Evolutionary conservation across 1,140 invertebrate genomes (phyloP), one percentile per base, ranked within the genome.

Genomic region (Drosophila varians): DNA sequence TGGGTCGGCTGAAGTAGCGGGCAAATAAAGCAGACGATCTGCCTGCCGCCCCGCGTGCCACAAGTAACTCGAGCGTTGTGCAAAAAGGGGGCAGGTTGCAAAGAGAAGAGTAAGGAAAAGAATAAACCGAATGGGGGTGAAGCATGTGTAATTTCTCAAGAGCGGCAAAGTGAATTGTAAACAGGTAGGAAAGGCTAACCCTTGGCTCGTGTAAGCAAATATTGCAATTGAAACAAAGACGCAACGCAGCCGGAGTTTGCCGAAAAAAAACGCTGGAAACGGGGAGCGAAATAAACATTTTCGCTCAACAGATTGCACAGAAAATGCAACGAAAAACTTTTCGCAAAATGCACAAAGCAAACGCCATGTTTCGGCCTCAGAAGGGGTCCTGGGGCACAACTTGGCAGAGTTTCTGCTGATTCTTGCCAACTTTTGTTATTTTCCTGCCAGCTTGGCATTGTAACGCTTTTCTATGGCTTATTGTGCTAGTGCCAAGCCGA

Each of bases 21-120:
- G 79, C 77, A 87, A 87, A 87, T 87, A 87, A 87, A 79, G 86
- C 83, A 87, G 83, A 82, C 65, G 82, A 88, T 87, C 87, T 87
- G 70, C 80, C 74, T 73, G 79, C 65, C 60, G 64, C 47, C 69
- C 46, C 62, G 47, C 43, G 58, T 31, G 26, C n/a, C 52, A 54
- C 42, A 45, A 52, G 82, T 80, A 86, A 86, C 87, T 80, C 66
- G 76, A 86, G 82, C 76, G 68, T 49, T 56, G 68, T 72, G 73
- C 69, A 84, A 72, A 64, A 56, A 55, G 34, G 60, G 57, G 46
- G 34, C 8, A 42, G 53, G 36, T 21, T 8, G n/a, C n/a, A 31
- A 25, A 47, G 18, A 11, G 47, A 53, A 11, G 47, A 48, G 25
- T 26, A 11, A 73, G 8, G 52, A n/a, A 19, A 26, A 19, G 40